A percentile compares a stretch with the other conserved stretches of the same genome.
Evolutionary conservation across 2,113 vertebrate genomes (phyloP).

Genomic region (Pagrus major): DNA sequence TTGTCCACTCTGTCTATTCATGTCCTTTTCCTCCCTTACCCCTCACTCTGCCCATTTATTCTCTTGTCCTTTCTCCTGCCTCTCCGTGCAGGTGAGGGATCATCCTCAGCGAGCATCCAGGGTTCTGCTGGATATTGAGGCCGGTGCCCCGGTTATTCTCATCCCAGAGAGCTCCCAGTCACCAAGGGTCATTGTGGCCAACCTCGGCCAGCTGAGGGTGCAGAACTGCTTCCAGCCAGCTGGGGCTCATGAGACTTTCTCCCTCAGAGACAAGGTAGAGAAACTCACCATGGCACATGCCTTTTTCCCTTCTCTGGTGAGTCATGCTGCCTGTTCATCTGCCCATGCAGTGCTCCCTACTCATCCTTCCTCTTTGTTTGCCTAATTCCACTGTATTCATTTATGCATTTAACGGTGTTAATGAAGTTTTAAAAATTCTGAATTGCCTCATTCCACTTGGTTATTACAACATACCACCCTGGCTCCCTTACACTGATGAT

Average conservation of each 20-base stretch:
- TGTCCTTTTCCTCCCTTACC: not conserved
- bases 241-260: conserved; percentile 90
- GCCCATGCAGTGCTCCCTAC: not conserved
- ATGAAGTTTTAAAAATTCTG: not conserved
- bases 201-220: conserved; percentile 94
- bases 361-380: not conserved
- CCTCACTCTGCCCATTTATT: not conserved
- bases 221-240: conserved; percentile 93
- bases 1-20: not conserved
- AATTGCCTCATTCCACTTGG: not conserved
- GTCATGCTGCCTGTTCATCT: conserved; percentile 53
- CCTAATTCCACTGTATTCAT: conserved; percentile 35
- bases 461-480: not conserved
- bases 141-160: conserved; percentile 94
- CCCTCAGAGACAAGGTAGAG: conserved; percentile 94
- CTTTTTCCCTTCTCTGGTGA: conserved; percentile 86
- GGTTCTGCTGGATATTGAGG: conserved; percentile 94
- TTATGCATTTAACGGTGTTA: not conserved
- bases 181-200: conserved; percentile 92
- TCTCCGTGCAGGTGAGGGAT: conserved; percentile 88
- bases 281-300: conserved; percentile 82
- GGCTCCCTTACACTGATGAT: not conserved
- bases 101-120: conserved; percentile 91
- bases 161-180: conserved; percentile 96
- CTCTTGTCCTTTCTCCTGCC: not conserved